Percentiles rank a stretch among this genome's conserved stretches.
Evolutionary conservation across 2,888 invertebrate species (phyloP).

Genomic region (Rotaria sp.): DNA sequence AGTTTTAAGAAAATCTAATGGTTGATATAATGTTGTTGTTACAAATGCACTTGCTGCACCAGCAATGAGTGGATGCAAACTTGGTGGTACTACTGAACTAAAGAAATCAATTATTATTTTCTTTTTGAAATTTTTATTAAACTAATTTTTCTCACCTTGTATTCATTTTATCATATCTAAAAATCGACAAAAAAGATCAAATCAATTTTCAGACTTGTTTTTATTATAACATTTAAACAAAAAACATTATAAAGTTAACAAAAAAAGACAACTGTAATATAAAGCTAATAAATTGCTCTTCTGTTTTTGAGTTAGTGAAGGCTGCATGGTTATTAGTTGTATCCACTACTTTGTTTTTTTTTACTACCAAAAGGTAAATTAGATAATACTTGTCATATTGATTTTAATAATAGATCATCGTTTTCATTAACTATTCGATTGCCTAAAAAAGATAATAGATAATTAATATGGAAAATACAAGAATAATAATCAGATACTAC

Average conservation of each 20-base stretch:
- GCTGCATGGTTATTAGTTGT: background rate
- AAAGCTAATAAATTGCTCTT: background rate
- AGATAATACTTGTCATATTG: too few relatives aligned
- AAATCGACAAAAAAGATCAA: background rate
- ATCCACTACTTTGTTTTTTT: background rate
- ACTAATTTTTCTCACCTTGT: background rate
- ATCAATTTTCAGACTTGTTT: background rate
- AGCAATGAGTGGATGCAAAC: background rate
- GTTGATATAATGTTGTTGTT: slow-evolving; percentile 24
- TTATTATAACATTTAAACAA: background rate
- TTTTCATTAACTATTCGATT: background rate
- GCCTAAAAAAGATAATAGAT: too few relatives aligned
- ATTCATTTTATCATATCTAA: background rate
- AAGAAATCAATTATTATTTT: background rate
- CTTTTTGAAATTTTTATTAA: background rate
- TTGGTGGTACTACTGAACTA: background rate
- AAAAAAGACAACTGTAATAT: background rate
- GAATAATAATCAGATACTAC: too few relatives aligned
- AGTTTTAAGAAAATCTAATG: slow-evolving; percentile 18
- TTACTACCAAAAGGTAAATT: background rate
- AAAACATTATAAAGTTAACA: background rate
- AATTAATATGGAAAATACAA: too few relatives aligned
- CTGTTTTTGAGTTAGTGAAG: background rate
- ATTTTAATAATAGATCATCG: too few relatives aligned
- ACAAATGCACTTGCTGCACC: background rate